Evolutionary conservation across 1,140 invertebrate species (phyloP), one percentile per base, ranked within the genome.

Genomic region (Thaumetopoea pityocampa): DNA sequence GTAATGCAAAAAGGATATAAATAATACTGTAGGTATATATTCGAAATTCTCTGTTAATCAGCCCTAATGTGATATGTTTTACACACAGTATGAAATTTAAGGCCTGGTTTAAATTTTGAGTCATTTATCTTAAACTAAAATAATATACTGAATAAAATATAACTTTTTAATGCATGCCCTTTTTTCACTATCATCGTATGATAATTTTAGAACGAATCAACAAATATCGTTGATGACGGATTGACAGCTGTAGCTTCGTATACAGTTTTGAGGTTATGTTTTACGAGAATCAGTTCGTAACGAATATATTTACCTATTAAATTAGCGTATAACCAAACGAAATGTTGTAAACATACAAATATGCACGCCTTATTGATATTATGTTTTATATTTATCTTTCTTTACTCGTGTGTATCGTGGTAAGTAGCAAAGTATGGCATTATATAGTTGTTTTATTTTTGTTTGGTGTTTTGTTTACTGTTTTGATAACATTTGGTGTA

Each of bases 331-430:
- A 15, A 33, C 15, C 24, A 14, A 43, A 35, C 22, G 49, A 42
- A 35, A 59, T 60, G 29, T 38, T 46, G 28, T 59, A 33, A 49
- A 30, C 30, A 26, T 36, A 33, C 20, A 34, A 77, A 56, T 54
- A 85, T 84, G 73, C 73, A 74, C 58, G 48, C 64, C 34, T 35
- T 79, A 50, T 12, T 82, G 15, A 54, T 85, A 63, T 51, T 85
- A 26, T 57, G 51, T 47, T 61, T 76, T 17, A 68, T 78, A 45
- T 61, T 74, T 55, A 32, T 76, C 8, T 37, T 63, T 16, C 60
- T 85, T 42, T 86, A 84, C 50, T 81, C 68, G 4, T 70, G 67
- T 57, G 71, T 86, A 45, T 85, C 80, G 26, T 86, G 85, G 85
- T 86, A 64, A 71, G 59, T 70, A 24, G 29, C 10, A 3, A 6